Conservation (phyloP, 2,113 vertebrate species). For the Caloenas nicobarica region DNA sequence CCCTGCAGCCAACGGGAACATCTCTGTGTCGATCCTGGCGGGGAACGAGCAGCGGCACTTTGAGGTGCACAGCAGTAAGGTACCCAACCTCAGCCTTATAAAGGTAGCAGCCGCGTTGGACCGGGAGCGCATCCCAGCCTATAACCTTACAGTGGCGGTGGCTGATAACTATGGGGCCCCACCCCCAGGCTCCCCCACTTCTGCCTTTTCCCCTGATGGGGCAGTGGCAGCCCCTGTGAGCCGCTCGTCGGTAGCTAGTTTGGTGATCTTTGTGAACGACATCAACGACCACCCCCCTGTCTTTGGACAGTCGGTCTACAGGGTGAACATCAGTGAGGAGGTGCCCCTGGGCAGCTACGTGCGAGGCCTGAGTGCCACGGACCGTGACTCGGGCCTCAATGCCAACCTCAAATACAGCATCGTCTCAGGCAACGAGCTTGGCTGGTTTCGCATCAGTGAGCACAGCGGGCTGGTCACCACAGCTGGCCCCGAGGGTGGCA, state of each 20-base stretch:
- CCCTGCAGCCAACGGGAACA: conserved; percentile 90
- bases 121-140: conserved; percentile 93
- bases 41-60: conserved; percentile 97
- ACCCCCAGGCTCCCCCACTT: neutral
- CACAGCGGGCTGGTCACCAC: conserved; percentile 96
- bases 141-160: conserved; percentile 96
- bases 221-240: conserved; percentile 70
- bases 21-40: conserved; percentile 92
- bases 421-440: conserved; percentile 91
- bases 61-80: conserved; percentile 94
- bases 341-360: conserved; percentile 93
- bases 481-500: conserved; percentile 11
- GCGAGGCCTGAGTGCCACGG: conserved; percentile 92
- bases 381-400: conserved; percentile 94
- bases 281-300: conserved; percentile 96
- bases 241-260: conserved; percentile 91
- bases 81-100: conserved; percentile 95
- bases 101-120: conserved; percentile 95
- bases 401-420: conserved; percentile 95
- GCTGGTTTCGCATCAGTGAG: conserved; percentile 95
- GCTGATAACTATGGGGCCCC: conserved; percentile 82
- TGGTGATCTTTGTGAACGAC: conserved; percentile 97
- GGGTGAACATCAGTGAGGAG: conserved; percentile 91
- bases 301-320: conserved; percentile 88
- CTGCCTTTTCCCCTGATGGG: neutral